Evolutionary conservation across 2,888 invertebrate genomes (phyloP), one percentile per base, ranked within the genome.

Genomic region (Melanophora roralis): DNA sequence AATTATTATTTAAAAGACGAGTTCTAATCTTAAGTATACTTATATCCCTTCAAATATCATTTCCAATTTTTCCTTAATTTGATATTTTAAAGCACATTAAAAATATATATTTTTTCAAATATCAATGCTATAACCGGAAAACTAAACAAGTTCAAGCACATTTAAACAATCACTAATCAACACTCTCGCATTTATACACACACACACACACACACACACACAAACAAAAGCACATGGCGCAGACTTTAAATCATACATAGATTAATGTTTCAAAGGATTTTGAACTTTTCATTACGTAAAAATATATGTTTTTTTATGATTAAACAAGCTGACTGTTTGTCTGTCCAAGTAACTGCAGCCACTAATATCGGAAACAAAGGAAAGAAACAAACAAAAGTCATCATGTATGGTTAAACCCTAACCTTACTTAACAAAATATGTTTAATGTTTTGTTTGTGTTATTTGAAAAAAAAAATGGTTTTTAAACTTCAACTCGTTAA

Each of bases 401-500:
- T 23, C 36, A 36, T 14, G 55, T 53, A 36, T 65, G 43, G 57
- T 57, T 34, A 69, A 78, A 82, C 81, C 82, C 79, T 82, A 82
- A 82, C 82, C 82, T 82, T 78, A 75, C 81, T 75, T 75, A 82
- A 82, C 79, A 69, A n/a, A n/a, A 68, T 53, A 60, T 27, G 27
- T 53, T 68, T 67, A 57, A 23, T 67, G 14, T 43, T 40, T 43
- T 47, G 11, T 40, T 40, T 34, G 32, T 49, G 16, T 38, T 47
- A 47, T 47, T 8, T 14, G 4, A 27, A 3, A 3, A 27, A 27
- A 27, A 27, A 27, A 27, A 27, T 27, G 27, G 27, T 16, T n/a
- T n/a, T n/a, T n/a, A n/a, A n/a, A n/a, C 16, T 51, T 51, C 23
- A n/a, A 53, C 40, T 59, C 40, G n/a, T 34, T 32, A 72, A 40